Conservation (phyloP, 2,888 invertebrate species). For the Lithosia quadra region DNA sequence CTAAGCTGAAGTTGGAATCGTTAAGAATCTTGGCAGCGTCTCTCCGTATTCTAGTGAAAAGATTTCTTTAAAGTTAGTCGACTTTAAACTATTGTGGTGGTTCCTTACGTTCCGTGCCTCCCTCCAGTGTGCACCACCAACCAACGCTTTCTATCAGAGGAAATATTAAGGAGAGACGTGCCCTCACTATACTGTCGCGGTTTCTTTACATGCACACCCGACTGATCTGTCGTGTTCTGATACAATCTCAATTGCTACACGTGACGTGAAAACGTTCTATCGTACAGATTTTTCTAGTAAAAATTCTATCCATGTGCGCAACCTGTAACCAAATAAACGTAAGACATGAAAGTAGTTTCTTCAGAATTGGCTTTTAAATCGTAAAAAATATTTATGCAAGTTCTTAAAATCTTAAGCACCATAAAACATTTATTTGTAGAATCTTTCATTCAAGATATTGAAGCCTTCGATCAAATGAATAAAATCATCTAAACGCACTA, state of each 20-base stretch:
- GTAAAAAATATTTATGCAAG: too few species aligned
- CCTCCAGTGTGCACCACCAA: slow-evolving; percentile 33
- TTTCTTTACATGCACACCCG: slow-evolving; percentile 42
- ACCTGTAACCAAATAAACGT: background rate
- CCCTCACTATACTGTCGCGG: slow-evolving; percentile 31
- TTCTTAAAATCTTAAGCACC: too few species aligned
- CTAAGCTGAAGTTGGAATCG: slow-evolving; percentile 37
- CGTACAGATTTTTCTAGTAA: slow-evolving; percentile 16
- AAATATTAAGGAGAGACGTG: slow-evolving; percentile 52
- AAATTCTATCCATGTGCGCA: background rate
- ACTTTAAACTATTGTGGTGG: slow-evolving; percentile 48
- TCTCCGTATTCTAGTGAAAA: slow-evolving; percentile 53
- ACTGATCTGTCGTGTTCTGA: slow-evolving; percentile 50
- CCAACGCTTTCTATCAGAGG: slow-evolving; percentile 43
- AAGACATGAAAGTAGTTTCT: background rate
- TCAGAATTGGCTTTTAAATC: background rate
- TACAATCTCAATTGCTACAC: slow-evolving; percentile 51
- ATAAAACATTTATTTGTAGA: too few species aligned
- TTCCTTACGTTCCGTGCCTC: slow-evolving; percentile 18
- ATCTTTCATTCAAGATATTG: too few species aligned
- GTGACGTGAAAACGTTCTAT: slow-evolving; percentile 40
- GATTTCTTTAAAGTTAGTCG: slow-evolving; percentile 56
- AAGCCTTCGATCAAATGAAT: too few species aligned
- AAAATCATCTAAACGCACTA: too few species aligned
- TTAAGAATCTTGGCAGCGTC: slow-evolving; percentile 43